Percentiles rank a stretch among this genome's conserved stretches.
Evolutionary conservation across 2,113 vertebrate genomes (phyloP).

Genomic region (Anguilla rostrata): DNA sequence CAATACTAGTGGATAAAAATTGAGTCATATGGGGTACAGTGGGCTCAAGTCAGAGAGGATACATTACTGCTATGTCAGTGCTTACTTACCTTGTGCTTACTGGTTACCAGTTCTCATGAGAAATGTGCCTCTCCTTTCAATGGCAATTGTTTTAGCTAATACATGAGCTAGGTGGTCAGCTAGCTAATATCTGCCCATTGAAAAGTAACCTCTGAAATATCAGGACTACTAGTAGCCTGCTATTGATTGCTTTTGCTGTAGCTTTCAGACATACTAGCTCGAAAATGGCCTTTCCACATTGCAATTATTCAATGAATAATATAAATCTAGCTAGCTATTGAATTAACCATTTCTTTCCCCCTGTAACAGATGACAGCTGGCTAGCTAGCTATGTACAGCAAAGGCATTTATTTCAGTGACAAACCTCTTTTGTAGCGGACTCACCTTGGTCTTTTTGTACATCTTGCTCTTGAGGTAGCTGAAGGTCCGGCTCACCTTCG

Average conservation of each 20-base stretch:
- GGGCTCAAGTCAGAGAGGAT: no score
- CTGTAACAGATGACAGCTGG: background rate
- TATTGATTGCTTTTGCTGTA: no score
- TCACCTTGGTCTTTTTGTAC: slow-evolving; percentile 94
- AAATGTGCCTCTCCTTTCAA: no score
- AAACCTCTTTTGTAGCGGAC: slow-evolving; percentile 16
- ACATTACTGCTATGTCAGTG: background rate
- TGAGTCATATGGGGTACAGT: no score
- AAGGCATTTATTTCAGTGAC: no score
- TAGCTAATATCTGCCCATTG: no score
- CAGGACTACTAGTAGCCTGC: no score
- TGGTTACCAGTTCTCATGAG: no score
- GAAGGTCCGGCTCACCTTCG: slow-evolving; percentile 96
- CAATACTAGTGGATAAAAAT: no score
- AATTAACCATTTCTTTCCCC: background rate
- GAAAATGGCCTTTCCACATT: background rate
- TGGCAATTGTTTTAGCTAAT: no score
- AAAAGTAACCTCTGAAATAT: background rate
- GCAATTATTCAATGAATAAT: background rate
- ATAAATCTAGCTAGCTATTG: background rate
- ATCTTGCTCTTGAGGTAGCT: slow-evolving; percentile 99
- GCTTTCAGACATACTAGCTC: background rate
- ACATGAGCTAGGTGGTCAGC: no score
- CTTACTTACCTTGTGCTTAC: no score
- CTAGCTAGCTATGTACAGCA: background rate